Evolutionary conservation across 2,888 invertebrate species (phyloP).

Genomic region (Scelioninae gen. 2): DNA sequence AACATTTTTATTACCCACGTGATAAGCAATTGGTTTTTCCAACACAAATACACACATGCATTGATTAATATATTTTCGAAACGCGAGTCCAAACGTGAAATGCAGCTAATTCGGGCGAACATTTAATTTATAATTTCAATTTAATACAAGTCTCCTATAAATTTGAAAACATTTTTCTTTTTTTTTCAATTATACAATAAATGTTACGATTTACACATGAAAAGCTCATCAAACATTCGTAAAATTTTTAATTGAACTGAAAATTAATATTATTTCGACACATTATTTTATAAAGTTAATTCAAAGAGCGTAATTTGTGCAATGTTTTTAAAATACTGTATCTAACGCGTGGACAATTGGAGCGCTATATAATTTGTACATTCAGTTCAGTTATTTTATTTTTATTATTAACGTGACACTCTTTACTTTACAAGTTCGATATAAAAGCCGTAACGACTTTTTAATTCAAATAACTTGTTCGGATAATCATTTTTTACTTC

Average conservation of each 20-base stretch:
- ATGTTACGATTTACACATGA: too few relatives aligned
- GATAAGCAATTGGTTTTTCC: too few relatives aligned
- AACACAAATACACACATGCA: too few relatives aligned
- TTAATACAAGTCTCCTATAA: too few relatives aligned
- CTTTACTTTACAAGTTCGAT: conserved; percentile 19
- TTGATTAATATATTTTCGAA: too few relatives aligned
- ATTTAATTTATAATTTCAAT: too few relatives aligned
- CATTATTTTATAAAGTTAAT: conserved; percentile 46
- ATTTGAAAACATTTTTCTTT: too few relatives aligned
- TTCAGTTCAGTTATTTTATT: conserved; percentile 43
- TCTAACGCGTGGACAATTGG: conserved; percentile 48
- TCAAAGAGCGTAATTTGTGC: conserved; percentile 33
- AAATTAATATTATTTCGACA: conserved; percentile 43
- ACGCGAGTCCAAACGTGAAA: too few relatives aligned
- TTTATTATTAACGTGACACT: conserved; percentile 40
- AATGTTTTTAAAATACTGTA: conserved; percentile 44
- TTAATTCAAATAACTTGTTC: conserved; percentile 45
- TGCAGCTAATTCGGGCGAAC: too few relatives aligned
- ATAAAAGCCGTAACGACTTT: conserved; percentile 46
- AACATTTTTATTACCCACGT: too few relatives aligned
- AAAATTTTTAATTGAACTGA: conserved; percentile 38
- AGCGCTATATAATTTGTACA: conserved; percentile 44
- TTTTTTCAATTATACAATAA: too few relatives aligned
- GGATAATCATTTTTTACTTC: conserved; percentile 40
- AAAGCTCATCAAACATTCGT: too few relatives aligned